Percentiles rank a stretch among this genome's conserved stretches.
These are phyloP conservation scores for Amazonetta brasiliensis DNA, from an alignment of 2,797 vertebrate genomes.

Conservation along the genomic window DNA sequence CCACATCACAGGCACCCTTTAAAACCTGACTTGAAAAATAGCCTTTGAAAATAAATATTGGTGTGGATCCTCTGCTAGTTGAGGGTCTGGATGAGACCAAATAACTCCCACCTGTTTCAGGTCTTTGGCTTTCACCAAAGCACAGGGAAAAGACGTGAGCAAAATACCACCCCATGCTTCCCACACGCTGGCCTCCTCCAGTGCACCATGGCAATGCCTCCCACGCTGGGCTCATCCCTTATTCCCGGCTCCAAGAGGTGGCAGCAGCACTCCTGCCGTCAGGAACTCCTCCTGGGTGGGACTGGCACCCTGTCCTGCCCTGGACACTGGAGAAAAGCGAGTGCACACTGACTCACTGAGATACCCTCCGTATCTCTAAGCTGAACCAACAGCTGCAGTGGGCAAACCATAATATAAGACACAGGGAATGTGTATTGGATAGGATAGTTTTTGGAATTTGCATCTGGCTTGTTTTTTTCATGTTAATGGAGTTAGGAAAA, in stretches of 20 bases:
- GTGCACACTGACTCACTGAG: background rate
- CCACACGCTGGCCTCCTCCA: rapidly evolving
- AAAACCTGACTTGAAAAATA: background rate
- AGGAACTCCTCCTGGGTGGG: rapidly evolving
- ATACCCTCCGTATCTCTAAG: background rate
- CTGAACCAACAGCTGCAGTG: background rate
- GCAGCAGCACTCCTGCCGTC: background rate
- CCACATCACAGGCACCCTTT: background rate
- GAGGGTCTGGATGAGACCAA: background rate
- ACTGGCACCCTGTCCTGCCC: background rate
- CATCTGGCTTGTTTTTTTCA: rapidly evolving
- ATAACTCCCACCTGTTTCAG: background rate
- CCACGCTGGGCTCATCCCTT: background rate
- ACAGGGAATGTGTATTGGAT: rapidly evolving
- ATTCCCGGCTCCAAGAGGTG: slow-evolving; percentile 28
- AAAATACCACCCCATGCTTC: rapidly evolving
- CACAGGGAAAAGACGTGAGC: background rate
- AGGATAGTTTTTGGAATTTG: background rate
- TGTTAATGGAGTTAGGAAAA: background rate
- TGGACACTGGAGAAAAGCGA: background rate
- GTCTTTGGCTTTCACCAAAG: background rate
- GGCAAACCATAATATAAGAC: background rate
- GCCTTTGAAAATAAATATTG: background rate
- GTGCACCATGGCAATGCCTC: background rate
- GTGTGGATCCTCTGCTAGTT: background rate